A percentile compares a stretch with the other conserved stretches of the same genome.
Conservation (phyloP, 2,797 vertebrate species). For the Cirrhinus mrigala region DNA sequence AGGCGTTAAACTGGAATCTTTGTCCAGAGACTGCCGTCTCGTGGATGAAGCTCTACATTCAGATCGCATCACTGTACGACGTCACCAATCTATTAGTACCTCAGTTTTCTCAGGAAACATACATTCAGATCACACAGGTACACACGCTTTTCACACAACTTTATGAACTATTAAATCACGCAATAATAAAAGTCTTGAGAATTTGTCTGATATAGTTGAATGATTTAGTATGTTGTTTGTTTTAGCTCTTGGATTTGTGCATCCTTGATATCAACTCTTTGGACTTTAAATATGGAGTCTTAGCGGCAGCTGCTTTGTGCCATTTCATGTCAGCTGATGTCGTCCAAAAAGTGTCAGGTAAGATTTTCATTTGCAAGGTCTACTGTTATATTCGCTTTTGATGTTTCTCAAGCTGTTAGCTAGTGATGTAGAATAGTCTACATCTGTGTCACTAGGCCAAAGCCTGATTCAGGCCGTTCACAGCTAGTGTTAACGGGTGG, state of each 20-base stretch:
- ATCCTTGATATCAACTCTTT: constrained; percentile 85
- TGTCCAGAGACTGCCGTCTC: constrained; percentile 86
- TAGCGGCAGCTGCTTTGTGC: constrained; percentile 86
- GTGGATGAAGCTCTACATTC: constrained; percentile 90
- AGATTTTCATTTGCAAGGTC: constrained; percentile 30
- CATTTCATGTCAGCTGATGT: constrained; percentile 83
- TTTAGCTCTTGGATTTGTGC: constrained; percentile 89
- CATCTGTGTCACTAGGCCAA: too few relatives aligned
- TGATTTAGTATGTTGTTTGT: not conserved
- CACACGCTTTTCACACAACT: not conserved
- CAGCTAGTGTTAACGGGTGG: too few relatives aligned
- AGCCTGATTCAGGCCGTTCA: too few relatives aligned
- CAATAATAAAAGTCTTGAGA: not conserved
- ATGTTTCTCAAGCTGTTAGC: not conserved
- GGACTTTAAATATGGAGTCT: constrained; percentile 86
- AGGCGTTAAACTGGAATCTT: constrained; percentile 91
- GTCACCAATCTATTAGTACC: constrained; percentile 83
- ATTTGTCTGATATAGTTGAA: not conserved
- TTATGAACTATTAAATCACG: not conserved
- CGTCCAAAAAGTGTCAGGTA: constrained; percentile 77
- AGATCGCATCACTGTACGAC: constrained; percentile 84
- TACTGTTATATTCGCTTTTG: not conserved
- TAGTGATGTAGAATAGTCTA: not conserved
- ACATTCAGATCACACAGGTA: constrained; percentile 87
- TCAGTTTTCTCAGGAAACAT: constrained; percentile 88